Percentiles rank a stretch among this genome's conserved stretches.
Evolutionary conservation across 2,888 invertebrate species (phyloP).

Genomic region (Dione vanillae): DNA sequence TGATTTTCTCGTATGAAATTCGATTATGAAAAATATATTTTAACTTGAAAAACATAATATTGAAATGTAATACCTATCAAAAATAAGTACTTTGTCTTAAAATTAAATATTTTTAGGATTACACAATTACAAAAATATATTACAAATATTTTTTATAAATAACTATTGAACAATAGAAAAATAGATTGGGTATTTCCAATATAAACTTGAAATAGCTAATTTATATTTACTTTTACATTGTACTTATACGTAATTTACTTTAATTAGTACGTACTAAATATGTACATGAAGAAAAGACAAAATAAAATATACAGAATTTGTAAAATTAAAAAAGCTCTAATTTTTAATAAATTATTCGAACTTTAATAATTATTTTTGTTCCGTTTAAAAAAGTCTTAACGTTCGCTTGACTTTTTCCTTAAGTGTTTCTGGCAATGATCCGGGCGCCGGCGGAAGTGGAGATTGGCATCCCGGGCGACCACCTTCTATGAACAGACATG

Average conservation of each 20-base stretch:
- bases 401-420: slow-evolving; percentile 53
- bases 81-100: too few relatives aligned
- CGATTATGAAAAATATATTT: too few relatives aligned
- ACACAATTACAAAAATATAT: too few relatives aligned
- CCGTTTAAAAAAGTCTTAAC: slow-evolving; percentile 28
- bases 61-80: too few relatives aligned
- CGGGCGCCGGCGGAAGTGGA: slow-evolving; percentile 78
- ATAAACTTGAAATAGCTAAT: too few relatives aligned
- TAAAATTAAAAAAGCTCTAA: neutral
- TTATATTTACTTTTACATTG: too few relatives aligned
- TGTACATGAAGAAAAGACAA: neutral
- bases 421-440: slow-evolving; percentile 73
- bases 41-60: too few relatives aligned
- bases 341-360: neutral
- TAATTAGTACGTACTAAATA: neutral
- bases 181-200: too few relatives aligned
- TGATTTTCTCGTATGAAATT: neutral
- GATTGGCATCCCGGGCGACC: slow-evolving; percentile 69
- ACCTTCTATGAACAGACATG: slow-evolving; percentile 63
- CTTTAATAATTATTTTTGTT: slow-evolving; percentile 25
- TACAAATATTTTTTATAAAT: too few relatives aligned
- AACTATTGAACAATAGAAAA: too few relatives aligned
- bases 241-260: too few relatives aligned
- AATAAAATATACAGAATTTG: neutral
- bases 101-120: too few relatives aligned